These are phyloP conservation scores for Leptinotarsa texana DNA, from an alignment of 1,140 invertebrate genomes.

Conservation along the genomic window DNA sequence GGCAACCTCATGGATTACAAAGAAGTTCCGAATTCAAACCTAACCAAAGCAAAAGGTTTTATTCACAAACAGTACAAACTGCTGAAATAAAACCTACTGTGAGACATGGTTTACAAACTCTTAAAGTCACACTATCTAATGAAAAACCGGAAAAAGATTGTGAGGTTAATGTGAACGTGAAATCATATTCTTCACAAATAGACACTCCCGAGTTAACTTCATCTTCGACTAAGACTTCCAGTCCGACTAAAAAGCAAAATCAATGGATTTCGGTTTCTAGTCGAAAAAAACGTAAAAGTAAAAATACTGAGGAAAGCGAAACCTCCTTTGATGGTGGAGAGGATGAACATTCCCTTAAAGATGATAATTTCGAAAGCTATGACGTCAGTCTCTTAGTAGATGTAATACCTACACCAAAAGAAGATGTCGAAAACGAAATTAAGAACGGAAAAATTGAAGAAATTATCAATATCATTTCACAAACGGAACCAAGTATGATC, in stretches of 20 bases:
- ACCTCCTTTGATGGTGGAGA: constrained; percentile 21
- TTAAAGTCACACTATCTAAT: neutral
- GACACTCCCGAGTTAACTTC: no score
- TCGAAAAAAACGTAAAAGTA: constrained; percentile 52
- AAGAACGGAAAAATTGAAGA: constrained; percentile 28
- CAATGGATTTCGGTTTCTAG: constrained; percentile 54
- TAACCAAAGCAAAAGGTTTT: constrained; percentile 14
- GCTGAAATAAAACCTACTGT: neutral
- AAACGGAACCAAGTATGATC: constrained; percentile 21
- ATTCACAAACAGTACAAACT: neutral
- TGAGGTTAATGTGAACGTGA: no score
- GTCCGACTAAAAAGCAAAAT: constrained; percentile 26
- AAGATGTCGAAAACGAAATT: constrained; percentile 26
- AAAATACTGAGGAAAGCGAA: constrained; percentile 39
- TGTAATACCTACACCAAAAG: constrained; percentile 37
- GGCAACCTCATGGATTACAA: neutral
- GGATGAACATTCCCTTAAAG: constrained; percentile 22
- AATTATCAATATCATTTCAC: constrained; percentile 36
- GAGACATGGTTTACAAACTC: no score
- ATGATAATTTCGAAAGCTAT: constrained; percentile 41
- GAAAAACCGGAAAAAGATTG: no score
- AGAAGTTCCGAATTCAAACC: constrained; percentile 4
- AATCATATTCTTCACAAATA: no score
- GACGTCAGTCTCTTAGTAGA: constrained; percentile 45
- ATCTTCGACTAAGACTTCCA: no score